These are phyloP conservation scores for Girardia tigrina DNA, from an alignment of 2,888 invertebrate species.

Conservation along the genomic window DNA sequence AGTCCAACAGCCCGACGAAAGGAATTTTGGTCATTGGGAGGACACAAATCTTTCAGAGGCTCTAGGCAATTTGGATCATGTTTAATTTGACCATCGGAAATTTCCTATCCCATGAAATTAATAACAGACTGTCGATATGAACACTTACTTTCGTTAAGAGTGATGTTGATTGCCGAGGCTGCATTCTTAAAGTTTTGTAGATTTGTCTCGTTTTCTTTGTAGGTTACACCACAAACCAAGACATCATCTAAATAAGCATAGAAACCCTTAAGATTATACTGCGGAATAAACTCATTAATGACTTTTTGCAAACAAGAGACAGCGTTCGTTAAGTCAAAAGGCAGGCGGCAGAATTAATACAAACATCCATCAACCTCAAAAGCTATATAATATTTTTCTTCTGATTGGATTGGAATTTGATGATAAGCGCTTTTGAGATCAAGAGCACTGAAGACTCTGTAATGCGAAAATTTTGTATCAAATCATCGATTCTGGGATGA, in stretches of 20 bases:
- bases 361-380: constrained; percentile 29
- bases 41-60: too few species aligned
- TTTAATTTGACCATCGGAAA: too few species aligned
- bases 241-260: constrained; percentile 28
- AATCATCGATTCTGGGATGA: constrained; percentile 35
- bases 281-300: not conserved
- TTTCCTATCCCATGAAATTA: too few species aligned
- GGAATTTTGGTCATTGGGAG: too few species aligned
- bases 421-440: constrained; percentile 30
- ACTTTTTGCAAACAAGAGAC: constrained; percentile 30
- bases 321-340: constrained; percentile 31
- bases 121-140: too few species aligned
- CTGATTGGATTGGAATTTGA: constrained; percentile 31
- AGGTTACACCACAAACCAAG: constrained; percentile 26
- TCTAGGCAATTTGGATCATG: too few species aligned
- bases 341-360: constrained; percentile 26
- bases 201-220: too few species aligned
- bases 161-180: too few species aligned
- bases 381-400: constrained; percentile 27
- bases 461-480: constrained; percentile 29
- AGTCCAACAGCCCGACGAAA: too few species aligned
- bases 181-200: too few species aligned
- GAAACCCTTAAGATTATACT: constrained; percentile 26
- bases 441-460: constrained; percentile 5
- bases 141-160: too few species aligned